Evolutionary conservation across 2,113 vertebrate species (phyloP).

Genomic region (Muntiacus muntjak): DNA sequence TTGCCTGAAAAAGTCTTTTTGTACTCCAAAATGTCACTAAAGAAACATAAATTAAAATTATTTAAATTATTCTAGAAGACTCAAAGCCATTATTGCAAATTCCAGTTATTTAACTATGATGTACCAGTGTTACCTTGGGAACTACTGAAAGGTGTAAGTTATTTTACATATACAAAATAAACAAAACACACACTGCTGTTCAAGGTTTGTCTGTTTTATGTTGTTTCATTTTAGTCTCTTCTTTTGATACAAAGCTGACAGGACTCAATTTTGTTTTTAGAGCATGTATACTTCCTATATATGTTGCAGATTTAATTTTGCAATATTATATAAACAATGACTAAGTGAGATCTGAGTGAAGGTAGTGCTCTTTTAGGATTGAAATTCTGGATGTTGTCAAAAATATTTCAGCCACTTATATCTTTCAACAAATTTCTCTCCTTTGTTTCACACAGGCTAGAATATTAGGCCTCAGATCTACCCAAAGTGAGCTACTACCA

Average conservation of each 20-base stretch:
- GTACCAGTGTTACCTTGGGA: background rate
- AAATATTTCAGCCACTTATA: background rate
- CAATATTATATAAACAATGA: background rate
- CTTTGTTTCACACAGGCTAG: background rate
- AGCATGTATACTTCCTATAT: background rate
- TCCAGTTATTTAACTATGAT: background rate
- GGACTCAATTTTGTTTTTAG: background rate
- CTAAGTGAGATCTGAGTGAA: background rate
- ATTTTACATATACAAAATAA: background rate
- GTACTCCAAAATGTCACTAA: background rate
- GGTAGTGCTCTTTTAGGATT: background rate
- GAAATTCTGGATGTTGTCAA: background rate
- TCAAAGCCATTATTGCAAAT: background rate
- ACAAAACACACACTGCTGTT: background rate
- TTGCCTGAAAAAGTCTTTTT: background rate
- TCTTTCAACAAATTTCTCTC: background rate
- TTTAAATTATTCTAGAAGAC: background rate
- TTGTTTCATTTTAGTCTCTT: background rate
- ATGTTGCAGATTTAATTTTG: background rate
- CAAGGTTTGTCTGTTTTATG: background rate
- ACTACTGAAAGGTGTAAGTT: background rate
- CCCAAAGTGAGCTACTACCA: background rate
- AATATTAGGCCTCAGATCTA: background rate
- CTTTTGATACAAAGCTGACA: background rate
- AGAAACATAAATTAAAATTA: background rate